Base-by-base conservation (phyloP, 2,888 invertebrate species). In the Agrochola lota region DNA sequence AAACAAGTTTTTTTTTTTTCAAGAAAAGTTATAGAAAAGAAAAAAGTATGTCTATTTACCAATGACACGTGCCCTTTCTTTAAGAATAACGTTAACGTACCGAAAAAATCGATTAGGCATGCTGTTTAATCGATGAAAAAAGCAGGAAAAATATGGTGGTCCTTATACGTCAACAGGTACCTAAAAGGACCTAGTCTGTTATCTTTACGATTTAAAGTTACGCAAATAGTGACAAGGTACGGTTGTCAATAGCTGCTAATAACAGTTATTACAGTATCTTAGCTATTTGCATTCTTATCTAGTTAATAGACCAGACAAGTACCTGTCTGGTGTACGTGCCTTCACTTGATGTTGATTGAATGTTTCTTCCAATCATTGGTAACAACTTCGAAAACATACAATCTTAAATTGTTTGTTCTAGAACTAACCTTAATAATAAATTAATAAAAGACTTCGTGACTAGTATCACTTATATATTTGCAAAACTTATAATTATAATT, bases 231-330 rank as follows among this genome's bases (percentile, higher is more conserved):
- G 78, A 74, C 73, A 73, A 63, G 71, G 64, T 70, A 75, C 66
- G n/a, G 52, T 76, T 63, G 70, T 64, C 62, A 70, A 77, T 66
- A 30, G 68, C 15, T 26, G 62, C n/a, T 77, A 77, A 84, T 85
- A 76, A 71, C 80, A 57, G 69, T 63, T 79, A 76, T 80, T 80
- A 75, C 30, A 71, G 67, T 72, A 84, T 78, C 79, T 67, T 40
- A 68, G 67, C 49, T 26, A 83, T 85, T 83, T 73, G 67, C 67
- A 77, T 83, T 46, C 40, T 85, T 83, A 85, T 85, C 78, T 67
- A 71, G 30, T 40, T 71, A 59, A 57, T 73, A 83, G 70, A 63
- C 76, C 30, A 69, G 40, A 57, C 52, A 55, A 83, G 59, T 76
- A 26, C 17, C 26, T n/a, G n/a, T n/a, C n/a, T n/a, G n/a, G n/a